Evolutionary conservation across 2,888 invertebrate species (phyloP), one percentile per base, ranked within the genome.

Genomic region (Cryptophagus acutangulus): DNA sequence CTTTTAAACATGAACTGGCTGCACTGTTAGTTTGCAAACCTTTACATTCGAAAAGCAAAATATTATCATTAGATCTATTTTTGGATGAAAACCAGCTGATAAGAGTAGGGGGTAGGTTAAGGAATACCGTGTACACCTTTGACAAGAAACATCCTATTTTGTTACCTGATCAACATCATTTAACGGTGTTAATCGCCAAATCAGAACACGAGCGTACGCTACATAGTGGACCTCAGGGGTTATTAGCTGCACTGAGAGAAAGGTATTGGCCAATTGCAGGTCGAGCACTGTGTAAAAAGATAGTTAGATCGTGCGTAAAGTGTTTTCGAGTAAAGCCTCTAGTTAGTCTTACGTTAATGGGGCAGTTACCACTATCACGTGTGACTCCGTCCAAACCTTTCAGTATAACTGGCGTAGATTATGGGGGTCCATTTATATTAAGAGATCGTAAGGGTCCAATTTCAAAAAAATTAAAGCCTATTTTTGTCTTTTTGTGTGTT

Each of bases 391-490:
- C n/a, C 25, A 3, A 34, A 8, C 29, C 44, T 2, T 47, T 47
- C 28, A 2, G 10, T 1, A 28, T 8, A 10, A 10, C 12, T 8
- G 47, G 47, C 10, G 30, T 44, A n/a, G 47, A 47, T 28, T 47
- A n/a, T n/a, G n/a, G n/a, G n/a, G n/a, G n/a, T n/a, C n/a, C n/a
- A n/a, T n/a, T n/a, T n/a, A n/a, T n/a, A n/a, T 17, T 44, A 3
- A 4, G 29, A 10, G 2, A 39, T 8, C 18, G 17, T n/a, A 35
- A 37, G n/a, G 8, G 26, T 16, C 3, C 5, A 31, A 28, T 8
- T 12, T 17, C 9, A 36, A 31, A 13, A n/a, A 16, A 1, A 20
- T 38, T 9, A 41, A 40, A 18, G 12, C 37, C 1, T 41, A 44
- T 20, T 28, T 39, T 8, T 33, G 28, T 5, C 9, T 43, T 2